Percentiles rank a stretch among this genome's conserved stretches.
Conservation (phyloP, 2,113 vertebrate species). For the Xiphophorus maculatus region DNA sequence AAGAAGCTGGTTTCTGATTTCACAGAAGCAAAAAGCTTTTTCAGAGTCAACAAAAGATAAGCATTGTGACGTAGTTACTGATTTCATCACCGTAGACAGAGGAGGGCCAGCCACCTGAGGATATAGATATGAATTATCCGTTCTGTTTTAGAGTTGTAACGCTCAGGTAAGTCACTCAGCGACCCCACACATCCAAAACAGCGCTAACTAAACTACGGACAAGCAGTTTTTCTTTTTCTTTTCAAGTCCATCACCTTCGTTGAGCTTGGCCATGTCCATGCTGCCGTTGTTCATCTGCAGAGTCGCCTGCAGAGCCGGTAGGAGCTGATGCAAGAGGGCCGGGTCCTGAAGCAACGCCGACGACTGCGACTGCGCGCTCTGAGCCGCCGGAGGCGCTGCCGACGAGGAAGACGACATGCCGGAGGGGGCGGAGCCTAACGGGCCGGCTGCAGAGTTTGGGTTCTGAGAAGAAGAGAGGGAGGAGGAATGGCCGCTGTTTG, state of each 20-base stretch:
- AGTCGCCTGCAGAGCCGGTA: constrained; percentile 95
- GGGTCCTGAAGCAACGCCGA: constrained; percentile 94
- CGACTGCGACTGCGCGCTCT: constrained; percentile 88
- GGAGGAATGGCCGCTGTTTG: constrained; percentile 81
- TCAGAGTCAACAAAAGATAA: background rate
- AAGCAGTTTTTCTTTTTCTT: background rate
- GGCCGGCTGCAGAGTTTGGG: constrained; percentile 74
- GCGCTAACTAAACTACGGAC: background rate
- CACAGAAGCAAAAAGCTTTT: background rate
- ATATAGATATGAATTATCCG: background rate
- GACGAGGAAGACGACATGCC: constrained; percentile 77
- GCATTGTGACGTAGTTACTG: background rate
- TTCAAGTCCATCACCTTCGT: constrained; percentile 86
- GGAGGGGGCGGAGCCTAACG: constrained; percentile 59
- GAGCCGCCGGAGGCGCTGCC: constrained; percentile 85
- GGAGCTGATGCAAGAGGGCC: constrained; percentile 95
- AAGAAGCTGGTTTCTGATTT: background rate
- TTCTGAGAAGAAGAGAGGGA: constrained; percentile 81
- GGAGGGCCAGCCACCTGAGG: background rate
- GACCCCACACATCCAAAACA: no score
- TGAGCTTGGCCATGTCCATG: constrained; percentile 97
- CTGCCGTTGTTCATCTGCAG: constrained; percentile 97
- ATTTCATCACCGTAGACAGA: background rate
- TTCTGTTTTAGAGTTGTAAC: background rate
- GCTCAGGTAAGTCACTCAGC: no score